Conservation (phyloP, 2,888 invertebrate genomes). For the Eulithis prunata region DNA sequence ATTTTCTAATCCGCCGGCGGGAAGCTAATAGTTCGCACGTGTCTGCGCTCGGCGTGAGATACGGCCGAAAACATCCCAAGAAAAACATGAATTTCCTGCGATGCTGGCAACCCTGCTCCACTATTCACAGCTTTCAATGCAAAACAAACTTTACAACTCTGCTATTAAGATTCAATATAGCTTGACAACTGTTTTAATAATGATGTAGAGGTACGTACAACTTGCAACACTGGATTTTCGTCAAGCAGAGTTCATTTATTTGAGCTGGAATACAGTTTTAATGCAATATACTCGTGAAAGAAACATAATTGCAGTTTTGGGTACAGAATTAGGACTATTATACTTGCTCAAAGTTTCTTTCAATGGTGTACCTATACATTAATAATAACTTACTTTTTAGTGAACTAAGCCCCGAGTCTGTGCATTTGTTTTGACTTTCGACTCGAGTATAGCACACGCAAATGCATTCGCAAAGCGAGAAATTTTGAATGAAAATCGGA, state of each 20-base stretch:
- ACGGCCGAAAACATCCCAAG: conserved; percentile 78
- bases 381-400: too few species aligned
- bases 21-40: conserved; percentile 84
- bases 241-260: background rate
- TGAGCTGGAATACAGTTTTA: background rate
- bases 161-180: background rate
- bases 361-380: too few species aligned
- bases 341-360: too few species aligned
- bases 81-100: conserved; percentile 81
- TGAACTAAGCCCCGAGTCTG: too few species aligned
- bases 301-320: too few species aligned
- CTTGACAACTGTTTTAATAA: background rate
- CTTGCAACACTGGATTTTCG: background rate
- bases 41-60: conserved; percentile 76
- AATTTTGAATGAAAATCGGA: too few species aligned
- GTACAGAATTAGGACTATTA: too few species aligned
- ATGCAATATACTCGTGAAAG: background rate
- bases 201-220: background rate
- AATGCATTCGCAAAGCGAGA: too few species aligned
- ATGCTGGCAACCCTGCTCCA: conserved; percentile 28
- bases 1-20: conserved; percentile 81
- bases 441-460: too few species aligned
- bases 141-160: background rate
- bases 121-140: background rate
- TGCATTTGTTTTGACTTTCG: too few species aligned